These are phyloP conservation scores for Acrocephalus arundinaceus DNA, from an alignment of 2,113 vertebrate genomes.

Conservation along the genomic window DNA sequence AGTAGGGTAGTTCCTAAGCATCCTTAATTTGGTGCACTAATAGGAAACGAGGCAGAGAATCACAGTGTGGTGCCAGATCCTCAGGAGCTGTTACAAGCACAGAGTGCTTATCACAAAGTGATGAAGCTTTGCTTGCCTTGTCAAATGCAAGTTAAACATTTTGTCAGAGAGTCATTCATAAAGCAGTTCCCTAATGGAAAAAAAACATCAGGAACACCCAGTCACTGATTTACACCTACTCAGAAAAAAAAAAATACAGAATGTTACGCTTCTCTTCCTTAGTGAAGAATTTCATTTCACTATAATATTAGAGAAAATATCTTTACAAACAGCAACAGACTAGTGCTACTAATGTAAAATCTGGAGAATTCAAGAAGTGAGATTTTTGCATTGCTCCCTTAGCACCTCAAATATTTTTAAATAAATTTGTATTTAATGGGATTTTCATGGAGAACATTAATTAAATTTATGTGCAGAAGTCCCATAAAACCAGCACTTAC, in stretches of 20 bases:
- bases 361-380: not conserved
- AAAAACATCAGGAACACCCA: not conserved
- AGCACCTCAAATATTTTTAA: not conserved
- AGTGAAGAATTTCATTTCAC: not conserved
- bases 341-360: not conserved
- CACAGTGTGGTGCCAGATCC: not conserved
- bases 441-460: not conserved
- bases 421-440: not conserved
- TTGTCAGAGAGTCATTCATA: not conserved
- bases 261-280: not conserved
- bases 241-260: not conserved
- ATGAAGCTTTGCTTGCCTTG: not conserved
- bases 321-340: not conserved
- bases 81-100: not conserved
- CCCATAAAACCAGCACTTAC: not conserved
- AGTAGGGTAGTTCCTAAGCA: not conserved
- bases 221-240: not conserved
- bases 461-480: not conserved
- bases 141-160: not conserved
- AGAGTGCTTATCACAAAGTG: not conserved
- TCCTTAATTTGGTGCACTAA: not conserved
- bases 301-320: not conserved
- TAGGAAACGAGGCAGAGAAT: not conserved
- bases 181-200: not conserved
- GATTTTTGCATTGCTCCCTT: not conserved